Percentiles rank a stretch among this genome's conserved stretches.
phyloP scores from a whole-genome alignment of 2,888 invertebrate genomes.

The Acanthoscelides obtectus region DNA sequence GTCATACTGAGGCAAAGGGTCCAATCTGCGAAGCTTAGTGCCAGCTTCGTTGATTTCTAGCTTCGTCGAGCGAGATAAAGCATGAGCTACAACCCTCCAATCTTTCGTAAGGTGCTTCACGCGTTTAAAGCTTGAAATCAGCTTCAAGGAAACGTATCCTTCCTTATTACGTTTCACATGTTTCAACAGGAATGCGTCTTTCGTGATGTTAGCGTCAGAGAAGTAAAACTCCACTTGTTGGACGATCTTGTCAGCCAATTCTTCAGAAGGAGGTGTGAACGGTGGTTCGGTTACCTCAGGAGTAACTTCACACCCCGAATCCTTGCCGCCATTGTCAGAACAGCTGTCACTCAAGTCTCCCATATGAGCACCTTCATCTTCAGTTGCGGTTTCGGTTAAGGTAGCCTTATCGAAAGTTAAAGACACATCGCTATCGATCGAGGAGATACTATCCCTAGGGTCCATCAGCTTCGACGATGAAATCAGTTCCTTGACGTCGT shows the following conservation, averaged over 20 bases:
- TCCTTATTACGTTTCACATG: conserved; percentile 93
- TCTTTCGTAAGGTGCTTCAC: conserved; percentile 92
- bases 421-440: conserved; percentile 58
- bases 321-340: conserved; percentile 60
- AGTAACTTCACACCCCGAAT: conserved; percentile 65
- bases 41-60: conserved; percentile 87
- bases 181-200: conserved; percentile 92
- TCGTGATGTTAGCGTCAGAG: conserved; percentile 90
- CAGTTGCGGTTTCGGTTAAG: conserved; percentile 33
- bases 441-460: conserved; percentile 57
- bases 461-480: conserved; percentile 52
- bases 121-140: conserved; percentile 92
- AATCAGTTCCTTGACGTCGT: conserved; percentile 41
- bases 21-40: conserved; percentile 81
- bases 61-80: conserved; percentile 70
- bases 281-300: conserved; percentile 55
- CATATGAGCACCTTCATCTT: conserved; percentile 58
- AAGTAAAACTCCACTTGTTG: conserved; percentile 94
- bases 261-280: conserved; percentile 68
- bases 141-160: conserved; percentile 89
- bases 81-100: conserved; percentile 88
- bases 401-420: conserved; percentile 51
- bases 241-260: conserved; percentile 72
- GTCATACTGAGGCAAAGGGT: conserved; percentile 83
- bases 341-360: conserved; percentile 64